phyloP scores from a whole-genome alignment of 2,113 vertebrate genomes.

The Rhynchopsitta pachyrhyncha region DNA sequence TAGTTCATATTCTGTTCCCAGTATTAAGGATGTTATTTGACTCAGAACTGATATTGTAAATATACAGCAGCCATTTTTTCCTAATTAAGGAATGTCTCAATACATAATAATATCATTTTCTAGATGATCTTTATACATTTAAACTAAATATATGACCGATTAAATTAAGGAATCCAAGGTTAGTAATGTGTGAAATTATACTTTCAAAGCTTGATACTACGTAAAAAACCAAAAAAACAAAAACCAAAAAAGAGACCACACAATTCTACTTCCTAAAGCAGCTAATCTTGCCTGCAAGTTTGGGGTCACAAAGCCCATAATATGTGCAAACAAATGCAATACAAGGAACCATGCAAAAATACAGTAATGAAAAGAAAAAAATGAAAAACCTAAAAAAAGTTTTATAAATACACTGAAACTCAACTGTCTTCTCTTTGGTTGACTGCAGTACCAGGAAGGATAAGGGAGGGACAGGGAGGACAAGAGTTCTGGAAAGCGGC shows the following conservation, averaged over 20 bases:
- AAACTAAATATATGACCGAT: constrained; percentile 94
- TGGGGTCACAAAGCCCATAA: constrained; percentile 89
- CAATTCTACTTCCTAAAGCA: constrained; percentile 93
- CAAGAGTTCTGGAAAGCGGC: constrained; percentile 80
- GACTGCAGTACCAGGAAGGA: constrained; percentile 95
- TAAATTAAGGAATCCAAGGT: constrained; percentile 91
- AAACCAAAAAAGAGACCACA: constrained; percentile 76
- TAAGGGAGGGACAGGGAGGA: constrained; percentile 54
- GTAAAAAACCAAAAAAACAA: constrained; percentile 69
- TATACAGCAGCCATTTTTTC: constrained; percentile 96
- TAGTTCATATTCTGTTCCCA: constrained; percentile 81
- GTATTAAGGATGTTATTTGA: constrained; percentile 81
- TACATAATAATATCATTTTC: constrained; percentile 85
- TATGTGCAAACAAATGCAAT: constrained; percentile 99
- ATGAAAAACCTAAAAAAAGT: constrained; percentile 88
- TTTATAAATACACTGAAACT: constrained; percentile 98
- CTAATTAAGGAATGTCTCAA: constrained; percentile 98
- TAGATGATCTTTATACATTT: constrained; percentile 93
- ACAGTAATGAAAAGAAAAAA: constrained; percentile 86
- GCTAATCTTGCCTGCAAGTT: constrained; percentile 95
- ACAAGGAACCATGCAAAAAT: constrained; percentile 98
- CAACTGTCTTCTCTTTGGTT: constrained; percentile 98
- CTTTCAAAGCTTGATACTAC: constrained; percentile 90
- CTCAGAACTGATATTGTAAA: constrained; percentile 84
- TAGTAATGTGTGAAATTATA: constrained; percentile 91